Conservation (phyloP, 2,113 vertebrate genomes). For the Hymenochirus boettgeri region DNA sequence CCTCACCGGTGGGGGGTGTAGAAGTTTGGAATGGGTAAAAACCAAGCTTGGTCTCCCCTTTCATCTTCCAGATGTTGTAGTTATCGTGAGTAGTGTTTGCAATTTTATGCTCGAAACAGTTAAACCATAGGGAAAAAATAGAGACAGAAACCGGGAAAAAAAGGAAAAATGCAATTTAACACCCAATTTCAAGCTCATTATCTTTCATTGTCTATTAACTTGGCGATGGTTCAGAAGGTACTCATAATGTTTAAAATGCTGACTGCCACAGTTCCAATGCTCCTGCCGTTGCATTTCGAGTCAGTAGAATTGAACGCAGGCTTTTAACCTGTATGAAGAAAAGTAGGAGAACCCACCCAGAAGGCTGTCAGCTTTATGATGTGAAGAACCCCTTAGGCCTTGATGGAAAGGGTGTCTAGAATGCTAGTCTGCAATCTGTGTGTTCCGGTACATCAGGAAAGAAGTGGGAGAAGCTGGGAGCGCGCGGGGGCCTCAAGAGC, state of each 20-base stretch:
- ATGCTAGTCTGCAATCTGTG: constrained; percentile 12
- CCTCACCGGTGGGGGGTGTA: neutral
- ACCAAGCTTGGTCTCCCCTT: neutral
- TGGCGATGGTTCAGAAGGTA: constrained; percentile 82
- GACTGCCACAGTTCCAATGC: constrained; percentile 74
- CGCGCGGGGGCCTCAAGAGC: no score
- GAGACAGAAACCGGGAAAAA: constrained; percentile 64
- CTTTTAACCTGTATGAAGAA: constrained; percentile 36
- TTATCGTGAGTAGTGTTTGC: constrained; percentile 40
- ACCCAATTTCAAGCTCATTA: constrained; percentile 86
- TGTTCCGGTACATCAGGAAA: constrained; percentile 19
- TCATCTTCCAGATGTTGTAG: constrained; percentile 10
- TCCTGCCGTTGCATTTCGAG: constrained; percentile 63
- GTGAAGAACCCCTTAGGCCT: constrained; percentile 37
- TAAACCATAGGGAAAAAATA: constrained; percentile 66
- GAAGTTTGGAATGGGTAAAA: neutral
- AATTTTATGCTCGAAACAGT: constrained; percentile 70
- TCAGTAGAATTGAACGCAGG: constrained; percentile 50
- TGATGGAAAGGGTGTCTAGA: constrained; percentile 2
- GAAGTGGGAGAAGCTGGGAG: neutral
- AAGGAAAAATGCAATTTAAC: constrained; percentile 84
- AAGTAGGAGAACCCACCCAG: constrained; percentile 27
- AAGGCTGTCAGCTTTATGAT: constrained; percentile 37
- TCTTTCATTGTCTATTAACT: constrained; percentile 87
- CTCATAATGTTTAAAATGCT: constrained; percentile 84